Conservation (phyloP, 2,888 invertebrate species). For the Ophion ellenae region DNA sequence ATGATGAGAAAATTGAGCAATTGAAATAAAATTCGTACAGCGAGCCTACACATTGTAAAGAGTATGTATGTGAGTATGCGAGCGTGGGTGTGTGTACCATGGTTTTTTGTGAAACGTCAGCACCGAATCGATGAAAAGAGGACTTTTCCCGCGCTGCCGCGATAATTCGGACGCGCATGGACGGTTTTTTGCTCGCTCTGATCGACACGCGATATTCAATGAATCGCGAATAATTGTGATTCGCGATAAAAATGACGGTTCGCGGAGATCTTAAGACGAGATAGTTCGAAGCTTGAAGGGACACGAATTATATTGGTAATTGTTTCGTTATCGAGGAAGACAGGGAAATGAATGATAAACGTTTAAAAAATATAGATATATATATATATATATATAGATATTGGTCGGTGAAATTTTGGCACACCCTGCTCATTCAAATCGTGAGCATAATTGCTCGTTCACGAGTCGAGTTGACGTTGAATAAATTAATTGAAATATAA, state of each 20-base stretch:
- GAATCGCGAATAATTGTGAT: neutral
- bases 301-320: neutral
- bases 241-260: neutral
- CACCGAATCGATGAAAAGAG: slow-evolving; percentile 10
- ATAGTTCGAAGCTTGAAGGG: slow-evolving; percentile 1
- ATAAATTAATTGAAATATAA: slow-evolving; percentile 26
- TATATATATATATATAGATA: neutral
- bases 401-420: slow-evolving; percentile 7
- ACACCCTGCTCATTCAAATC: slow-evolving; percentile 32
- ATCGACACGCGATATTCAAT: neutral
- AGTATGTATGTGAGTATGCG: slow-evolving; percentile 32
- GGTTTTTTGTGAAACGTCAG: slow-evolving; percentile 42
- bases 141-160: neutral
- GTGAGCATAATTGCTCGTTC: slow-evolving; percentile 50
- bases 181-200: neutral
- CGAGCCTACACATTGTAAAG: slow-evolving; percentile 19
- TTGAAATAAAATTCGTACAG: neutral
- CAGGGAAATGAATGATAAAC: neutral
- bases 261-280: too few species aligned
- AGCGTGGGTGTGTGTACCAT: slow-evolving; percentile 26
- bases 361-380: neutral
- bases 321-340: neutral
- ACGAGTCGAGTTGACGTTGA: slow-evolving; percentile 52
- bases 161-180: neutral
- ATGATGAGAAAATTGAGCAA: neutral